Evolutionary conservation across 2,888 invertebrate species (phyloP).

Genomic region (Margaritifera margaritifera): DNA sequence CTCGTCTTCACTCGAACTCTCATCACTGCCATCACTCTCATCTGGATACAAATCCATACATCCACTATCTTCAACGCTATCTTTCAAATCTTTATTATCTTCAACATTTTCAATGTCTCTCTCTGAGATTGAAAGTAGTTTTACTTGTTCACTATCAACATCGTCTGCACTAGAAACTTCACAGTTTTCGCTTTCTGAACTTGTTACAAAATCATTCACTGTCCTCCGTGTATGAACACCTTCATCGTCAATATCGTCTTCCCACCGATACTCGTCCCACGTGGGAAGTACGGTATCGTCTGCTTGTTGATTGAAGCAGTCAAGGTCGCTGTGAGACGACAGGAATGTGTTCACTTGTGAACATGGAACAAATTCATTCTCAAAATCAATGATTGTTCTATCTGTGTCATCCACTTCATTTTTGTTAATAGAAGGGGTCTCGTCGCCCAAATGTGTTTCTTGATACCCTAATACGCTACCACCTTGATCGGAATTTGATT

Average conservation of each 20-base stretch:
- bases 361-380: slow-evolving; percentile 5
- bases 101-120: slow-evolving; percentile 35
- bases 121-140: slow-evolving; percentile 1
- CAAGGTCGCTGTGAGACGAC: neutral
- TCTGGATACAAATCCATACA: slow-evolving; percentile 38
- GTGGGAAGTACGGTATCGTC: slow-evolving; percentile 33
- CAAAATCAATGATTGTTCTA: slow-evolving; percentile 17
- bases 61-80: slow-evolving; percentile 39
- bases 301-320: slow-evolving; percentile 1
- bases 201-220: slow-evolving; percentile 36
- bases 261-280: slow-evolving; percentile 48
- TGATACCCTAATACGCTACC: slow-evolving; percentile 4
- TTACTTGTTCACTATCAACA: neutral
- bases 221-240: slow-evolving; percentile 39
- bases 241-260: slow-evolving; percentile 40
- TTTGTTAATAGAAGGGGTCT: neutral
- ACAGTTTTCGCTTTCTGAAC: neutral
- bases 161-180: too few relatives aligned
- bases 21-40: slow-evolving; percentile 24
- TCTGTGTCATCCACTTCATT: slow-evolving; percentile 2
- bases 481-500: slow-evolving; percentile 6
- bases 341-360: slow-evolving; percentile 8
- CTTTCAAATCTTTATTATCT: too few relatives aligned
- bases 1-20: slow-evolving; percentile 51
- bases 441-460: neutral